A percentile compares a stretch with the other conserved stretches of the same genome.
phyloP scores from a whole-genome alignment of 2,113 vertebrate species.

The Zosterops lateralis region DNA sequence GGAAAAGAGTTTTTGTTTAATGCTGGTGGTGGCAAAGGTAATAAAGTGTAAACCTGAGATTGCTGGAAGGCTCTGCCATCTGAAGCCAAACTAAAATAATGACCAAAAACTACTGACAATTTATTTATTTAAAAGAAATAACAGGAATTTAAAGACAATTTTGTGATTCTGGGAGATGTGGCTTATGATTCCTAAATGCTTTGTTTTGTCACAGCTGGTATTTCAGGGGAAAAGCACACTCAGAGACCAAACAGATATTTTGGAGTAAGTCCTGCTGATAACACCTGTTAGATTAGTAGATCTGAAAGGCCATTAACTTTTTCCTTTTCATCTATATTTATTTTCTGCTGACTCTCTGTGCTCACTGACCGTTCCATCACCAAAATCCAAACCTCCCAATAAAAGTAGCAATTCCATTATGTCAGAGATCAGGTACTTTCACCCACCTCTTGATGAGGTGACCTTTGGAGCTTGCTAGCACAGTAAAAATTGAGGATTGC shows the following conservation, averaged over 20 bases:
- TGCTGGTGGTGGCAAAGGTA: not conserved
- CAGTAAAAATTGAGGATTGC: not conserved
- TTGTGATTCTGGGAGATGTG: not conserved
- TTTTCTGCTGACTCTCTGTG: not conserved
- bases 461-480: not conserved
- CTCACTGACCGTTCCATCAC: not conserved
- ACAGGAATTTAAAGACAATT: not conserved
- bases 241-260: not conserved
- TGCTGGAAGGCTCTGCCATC: not conserved
- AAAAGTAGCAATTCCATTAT: not conserved
- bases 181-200: not conserved
- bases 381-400: not conserved
- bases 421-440: not conserved
- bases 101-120: accelerated
- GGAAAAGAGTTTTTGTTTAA: not conserved
- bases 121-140: not conserved
- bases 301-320: not conserved
- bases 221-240: not conserved
- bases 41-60: not conserved
- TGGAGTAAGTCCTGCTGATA: not conserved
- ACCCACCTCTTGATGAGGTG: not conserved
- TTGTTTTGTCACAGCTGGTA: accelerated
- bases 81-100: not conserved
- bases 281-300: not conserved
- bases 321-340: not conserved